Base-by-base conservation (phyloP, 2,113 vertebrate species). In the Alaudala cheleensis region DNA sequence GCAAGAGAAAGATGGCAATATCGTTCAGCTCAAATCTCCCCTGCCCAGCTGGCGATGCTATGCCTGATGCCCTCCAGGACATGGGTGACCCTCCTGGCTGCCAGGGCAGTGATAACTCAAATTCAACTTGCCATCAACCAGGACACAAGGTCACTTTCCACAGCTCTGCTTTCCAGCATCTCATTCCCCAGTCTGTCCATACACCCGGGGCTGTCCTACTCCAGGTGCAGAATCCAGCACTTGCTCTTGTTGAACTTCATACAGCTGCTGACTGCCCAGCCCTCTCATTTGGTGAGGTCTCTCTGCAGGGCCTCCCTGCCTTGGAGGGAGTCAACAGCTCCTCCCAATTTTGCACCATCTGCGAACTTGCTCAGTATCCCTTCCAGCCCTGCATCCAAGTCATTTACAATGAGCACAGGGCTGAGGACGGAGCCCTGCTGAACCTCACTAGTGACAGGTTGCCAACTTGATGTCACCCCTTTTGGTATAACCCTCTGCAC, bases 71-170 rank as follows among this genome's bases (percentile, higher is more conserved):
- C 0, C 7, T 11, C 9, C 8, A 14, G 39, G 17, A 37, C 37
- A 44, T 0, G 5, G 4, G 0, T 44, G 45, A 26, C 26, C 26
- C 39, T 60, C 72, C 18, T 10, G 26, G 45, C 37, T 77, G 39
- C 45, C 54, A 78, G 45, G 14, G 18, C 33, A 60, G 62, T 33
- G 72, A 5, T 60, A 39, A 33, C 18, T 39, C 18, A 44, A 3
- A 12, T 23, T 18, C 26, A 39, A 12, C 14, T 33, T 28, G 23
- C 14, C 62, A 21, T 18, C 0, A 0, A 60, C 26, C 22, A 39
- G 45, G 26, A 33, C 33, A 26, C 12, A 17, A 58, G 9, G 17
- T 31, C 25, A 21, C 26, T 39, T 44, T 33, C 39, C 53, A 69
- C 0, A 4, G 53, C 4, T 51, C 45, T 51, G 53, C 26, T 15